Conservation (phyloP, 2,888 invertebrate genomes). For the Agrotis ipsilon region DNA sequence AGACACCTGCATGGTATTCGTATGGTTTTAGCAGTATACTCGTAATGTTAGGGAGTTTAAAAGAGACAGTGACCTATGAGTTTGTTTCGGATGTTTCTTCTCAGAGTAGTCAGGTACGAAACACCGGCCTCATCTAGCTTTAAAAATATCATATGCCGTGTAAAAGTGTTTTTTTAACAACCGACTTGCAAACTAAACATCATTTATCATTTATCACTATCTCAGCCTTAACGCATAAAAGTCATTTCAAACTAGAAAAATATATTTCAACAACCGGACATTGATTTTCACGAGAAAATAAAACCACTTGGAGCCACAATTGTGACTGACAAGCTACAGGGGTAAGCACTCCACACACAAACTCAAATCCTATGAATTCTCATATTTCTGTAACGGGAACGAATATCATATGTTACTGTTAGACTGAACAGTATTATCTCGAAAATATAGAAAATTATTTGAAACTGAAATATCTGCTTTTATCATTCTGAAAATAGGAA, state of each 20-base stretch:
- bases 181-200: too few relatives aligned
- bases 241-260: constrained; percentile 17
- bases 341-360: constrained; percentile 46
- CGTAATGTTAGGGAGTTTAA: too few relatives aligned
- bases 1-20: too few relatives aligned
- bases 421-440: background rate
- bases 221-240: background rate
- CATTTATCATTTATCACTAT: too few relatives aligned
- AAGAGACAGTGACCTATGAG: too few relatives aligned
- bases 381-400: constrained; percentile 35
- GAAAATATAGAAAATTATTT: background rate
- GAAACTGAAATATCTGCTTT: background rate
- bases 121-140: too few relatives aligned
- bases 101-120: too few relatives aligned
- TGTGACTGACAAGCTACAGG: constrained; percentile 53
- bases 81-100: too few relatives aligned
- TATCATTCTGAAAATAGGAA: background rate
- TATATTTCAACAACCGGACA: constrained; percentile 25
- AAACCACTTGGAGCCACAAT: constrained; percentile 18
- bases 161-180: too few relatives aligned
- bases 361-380: constrained; percentile 38
- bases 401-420: constrained; percentile 29
- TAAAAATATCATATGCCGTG: too few relatives aligned
- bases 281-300: constrained; percentile 42
- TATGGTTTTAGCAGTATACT: too few relatives aligned